These are phyloP conservation scores for Tragopan temminckii DNA, from an alignment of 2,797 vertebrate species.

Conservation along the genomic window DNA sequence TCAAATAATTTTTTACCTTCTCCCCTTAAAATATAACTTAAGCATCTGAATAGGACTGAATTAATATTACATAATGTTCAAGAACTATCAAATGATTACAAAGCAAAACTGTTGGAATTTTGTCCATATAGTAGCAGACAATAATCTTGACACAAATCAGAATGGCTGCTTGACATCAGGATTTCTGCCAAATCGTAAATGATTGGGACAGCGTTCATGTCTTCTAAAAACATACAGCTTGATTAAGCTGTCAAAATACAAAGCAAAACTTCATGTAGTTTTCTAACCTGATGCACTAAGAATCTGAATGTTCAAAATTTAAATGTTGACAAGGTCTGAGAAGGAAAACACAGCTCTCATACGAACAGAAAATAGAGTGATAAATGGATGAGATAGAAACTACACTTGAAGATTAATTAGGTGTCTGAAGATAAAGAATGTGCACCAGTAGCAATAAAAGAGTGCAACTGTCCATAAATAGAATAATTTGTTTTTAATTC, in stretches of 20 bases:
- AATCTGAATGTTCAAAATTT: neutral
- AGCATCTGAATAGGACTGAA: neutral
- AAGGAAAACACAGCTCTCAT: neutral
- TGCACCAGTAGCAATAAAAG: neutral
- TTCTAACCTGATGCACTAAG: neutral
- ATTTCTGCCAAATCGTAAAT: constrained; percentile 38
- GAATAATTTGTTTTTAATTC: neutral
- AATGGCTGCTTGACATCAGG: constrained; percentile 24
- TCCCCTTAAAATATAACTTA: neutral
- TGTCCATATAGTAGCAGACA: constrained; percentile 36
- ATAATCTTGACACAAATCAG: constrained; percentile 37
- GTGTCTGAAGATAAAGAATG: neutral
- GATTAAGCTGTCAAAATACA: constrained; percentile 48
- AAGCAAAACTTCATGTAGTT: neutral
- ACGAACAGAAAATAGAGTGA: neutral
- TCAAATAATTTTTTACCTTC: neutral
- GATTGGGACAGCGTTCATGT: neutral
- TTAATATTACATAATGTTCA: neutral
- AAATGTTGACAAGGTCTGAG: constrained; percentile 9
- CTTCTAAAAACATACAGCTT: constrained; percentile 29
- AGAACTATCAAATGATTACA: neutral
- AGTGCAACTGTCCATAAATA: neutral
- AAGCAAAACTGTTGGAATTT: constrained; percentile 35
- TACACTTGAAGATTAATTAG: neutral
- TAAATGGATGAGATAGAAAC: neutral